Base-by-base conservation (phyloP, 2,113 vertebrate species). In the Ondatra zibethicus region DNA sequence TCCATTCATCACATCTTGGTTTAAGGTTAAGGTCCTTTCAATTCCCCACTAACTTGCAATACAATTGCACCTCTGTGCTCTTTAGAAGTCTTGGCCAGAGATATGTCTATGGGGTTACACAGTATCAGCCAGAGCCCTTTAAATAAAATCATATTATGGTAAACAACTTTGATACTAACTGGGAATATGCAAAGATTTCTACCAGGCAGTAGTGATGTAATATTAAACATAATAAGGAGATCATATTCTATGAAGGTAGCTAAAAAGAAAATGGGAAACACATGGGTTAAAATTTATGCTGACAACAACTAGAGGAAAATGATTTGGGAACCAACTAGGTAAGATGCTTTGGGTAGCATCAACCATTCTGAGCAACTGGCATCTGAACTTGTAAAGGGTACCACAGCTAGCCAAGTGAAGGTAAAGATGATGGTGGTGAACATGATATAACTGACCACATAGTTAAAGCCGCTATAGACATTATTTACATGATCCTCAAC, bases 1-100 rank as follows among this genome's bases (percentile, higher is more conserved):
- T 92, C 39, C 42, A 31, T 92, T 94, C 23, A 86, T 70, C 31
- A 70, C 29, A 75, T 63, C 42, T 93, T 92, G 61, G 89, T 55
- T 97, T 89, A 73, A 23, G 33, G 17, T 88, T 63, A 55, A 16
- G 42, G 21, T 25, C 10, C n/a, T 7, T 14, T 73, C 58, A 85
- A 61, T 93, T 88, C 7, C 70, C 47, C 3, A n/a, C 7, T 72
- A n/a, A n/a, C 6, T 88, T 47, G 55, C 47, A 39, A 47, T 7
- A 50, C 33, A n/a, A 58, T 3, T 39, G 1, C 50, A 6, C 9
- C 5, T 78, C 3, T 52, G 0, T 93, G 58, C 50, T 84, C 72
- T 84, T 23, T 94, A 6, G 2, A 90, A 75, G 66, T 88, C n/a
- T 92, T 89, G 3, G 13, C 85, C 66, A 88, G 14, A 94, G 13